Base-by-base conservation (phyloP, 1,140 invertebrate genomes). In the Polypedilum pembai region DNA sequence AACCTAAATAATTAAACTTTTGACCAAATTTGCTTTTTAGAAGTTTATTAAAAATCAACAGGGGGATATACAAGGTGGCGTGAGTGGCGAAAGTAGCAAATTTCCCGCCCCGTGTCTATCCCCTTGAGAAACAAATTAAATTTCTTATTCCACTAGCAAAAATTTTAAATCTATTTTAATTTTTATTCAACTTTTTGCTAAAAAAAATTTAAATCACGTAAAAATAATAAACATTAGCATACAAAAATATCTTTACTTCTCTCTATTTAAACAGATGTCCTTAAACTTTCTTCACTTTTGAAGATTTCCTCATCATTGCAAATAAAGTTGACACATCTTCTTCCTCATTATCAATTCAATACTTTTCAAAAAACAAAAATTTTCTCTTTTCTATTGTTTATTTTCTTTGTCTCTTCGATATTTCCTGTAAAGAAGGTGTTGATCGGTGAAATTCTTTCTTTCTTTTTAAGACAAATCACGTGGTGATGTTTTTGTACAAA, bases 351-450 rank as follows among this genome's bases (percentile, higher is more conserved):
- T 45, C 41, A 45, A 12, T 45, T 45, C 41, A 45, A 45, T 45
- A 45, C 24, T 56, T 56, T 56, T 12, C 45, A 56, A 56, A 56
- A n/a, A 56, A 12, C 45, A 56, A 56, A 56, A n/a, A 56, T 4
- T n/a, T n/a, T n/a, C n/a, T n/a, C n/a, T n/a, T 56, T n/a, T 56
- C 45, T n/a, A 8, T n/a, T 56, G 12, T 56, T 56, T 56, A 33
- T 33, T 33, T n/a, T 56, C 12, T 56, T 56, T 56, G n/a, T 56
- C 12, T 56, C n/a, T n/a, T 56, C 10, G 45, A 56, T 56, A 56
- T 56, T 56, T 56, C 45, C 45, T 56, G 45, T 56, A 56, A 56
- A n/a, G 45, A 56, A 56, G 45, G 45, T 56, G 45, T 56, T n/a
- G n/a, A 56, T 56, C 45, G 45, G 45, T 56, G 45, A 56, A 33